phyloP scores from a whole-genome alignment of 2,888 invertebrate genomes.

The Stenurella melanura region DNA sequence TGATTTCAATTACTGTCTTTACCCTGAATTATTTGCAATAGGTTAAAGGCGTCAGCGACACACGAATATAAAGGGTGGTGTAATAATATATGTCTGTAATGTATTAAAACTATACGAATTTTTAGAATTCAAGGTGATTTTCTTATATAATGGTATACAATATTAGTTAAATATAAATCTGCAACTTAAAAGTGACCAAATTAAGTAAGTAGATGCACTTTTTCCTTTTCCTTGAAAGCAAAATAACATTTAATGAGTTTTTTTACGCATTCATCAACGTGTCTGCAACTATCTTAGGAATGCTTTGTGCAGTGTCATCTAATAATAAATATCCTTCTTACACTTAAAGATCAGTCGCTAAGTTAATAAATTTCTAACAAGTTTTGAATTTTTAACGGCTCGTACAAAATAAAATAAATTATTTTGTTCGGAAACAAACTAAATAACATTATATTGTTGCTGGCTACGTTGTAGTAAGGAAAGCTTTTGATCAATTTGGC shows the following conservation, averaged over 20 bases:
- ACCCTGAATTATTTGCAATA: too few species aligned
- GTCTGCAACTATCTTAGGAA: neutral
- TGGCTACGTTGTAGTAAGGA: neutral
- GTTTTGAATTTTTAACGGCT: slow-evolving; percentile 4
- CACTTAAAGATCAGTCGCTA: neutral
- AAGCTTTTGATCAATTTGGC: slow-evolving; percentile 1
- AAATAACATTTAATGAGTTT: neutral
- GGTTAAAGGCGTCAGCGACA: too few species aligned
- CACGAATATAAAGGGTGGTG: too few species aligned
- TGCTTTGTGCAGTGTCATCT: neutral
- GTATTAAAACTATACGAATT: too few species aligned
- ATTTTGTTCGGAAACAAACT: slow-evolving; percentile 1
- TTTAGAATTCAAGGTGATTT: too few species aligned
- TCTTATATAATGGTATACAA: too few species aligned
- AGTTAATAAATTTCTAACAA: neutral
- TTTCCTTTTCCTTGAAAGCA: neutral
- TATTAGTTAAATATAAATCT: too few species aligned
- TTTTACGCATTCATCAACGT: neutral
- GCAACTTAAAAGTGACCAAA: too few species aligned
- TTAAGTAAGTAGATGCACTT: too few species aligned
- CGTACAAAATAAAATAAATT: slow-evolving; percentile 4
- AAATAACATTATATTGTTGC: slow-evolving; percentile 2
- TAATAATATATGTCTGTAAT: too few species aligned
- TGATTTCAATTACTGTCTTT: too few species aligned
- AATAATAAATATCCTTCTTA: neutral